These are phyloP conservation scores for Spodoptera litura DNA, from an alignment of 1,140 invertebrate genomes.

Conservation along the genomic window DNA sequence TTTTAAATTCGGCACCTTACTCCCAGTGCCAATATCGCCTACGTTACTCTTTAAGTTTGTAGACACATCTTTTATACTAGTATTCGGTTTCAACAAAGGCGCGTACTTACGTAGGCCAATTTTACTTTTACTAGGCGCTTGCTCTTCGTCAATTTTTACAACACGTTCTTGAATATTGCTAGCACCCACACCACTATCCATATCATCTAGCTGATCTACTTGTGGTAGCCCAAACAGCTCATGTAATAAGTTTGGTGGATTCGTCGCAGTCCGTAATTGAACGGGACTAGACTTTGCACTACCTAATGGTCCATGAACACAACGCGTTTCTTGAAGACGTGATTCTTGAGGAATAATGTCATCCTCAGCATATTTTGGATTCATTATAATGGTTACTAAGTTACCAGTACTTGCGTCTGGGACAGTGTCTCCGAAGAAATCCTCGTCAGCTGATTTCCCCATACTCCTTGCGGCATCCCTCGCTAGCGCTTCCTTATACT, in stretches of 20 bases:
- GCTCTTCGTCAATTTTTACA: neutral
- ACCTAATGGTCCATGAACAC: slow-evolving; percentile 56
- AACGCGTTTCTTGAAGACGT: slow-evolving; percentile 65
- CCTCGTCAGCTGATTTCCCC: slow-evolving; percentile 51
- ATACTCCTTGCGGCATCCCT: slow-evolving; percentile 71
- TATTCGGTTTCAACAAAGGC: neutral
- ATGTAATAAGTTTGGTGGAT: slow-evolving; percentile 48
- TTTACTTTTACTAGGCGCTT: slow-evolving; percentile 1
- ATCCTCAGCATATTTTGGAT: slow-evolving; percentile 56
- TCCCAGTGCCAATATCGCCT: neutral
- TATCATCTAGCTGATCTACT: slow-evolving; percentile 50
- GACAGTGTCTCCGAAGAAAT: slow-evolving; percentile 48
- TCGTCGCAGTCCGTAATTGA: slow-evolving; percentile 11
- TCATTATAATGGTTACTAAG: slow-evolving; percentile 68
- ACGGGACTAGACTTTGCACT: slow-evolving; percentile 47
- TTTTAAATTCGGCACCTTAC: neutral
- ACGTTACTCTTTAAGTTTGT: neutral
- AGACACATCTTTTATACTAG: neutral
- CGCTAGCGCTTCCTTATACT: slow-evolving; percentile 75
- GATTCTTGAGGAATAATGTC: slow-evolving; percentile 65
- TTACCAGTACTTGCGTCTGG: slow-evolving; percentile 56
- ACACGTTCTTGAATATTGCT: slow-evolving; percentile 65
- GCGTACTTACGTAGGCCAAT: neutral
- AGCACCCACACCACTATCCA: slow-evolving; percentile 62
- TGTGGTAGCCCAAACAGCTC: slow-evolving; percentile 47